These are phyloP conservation scores for Spisula solida DNA, from an alignment of 2,888 invertebrate genomes.

Conservation along the genomic window DNA sequence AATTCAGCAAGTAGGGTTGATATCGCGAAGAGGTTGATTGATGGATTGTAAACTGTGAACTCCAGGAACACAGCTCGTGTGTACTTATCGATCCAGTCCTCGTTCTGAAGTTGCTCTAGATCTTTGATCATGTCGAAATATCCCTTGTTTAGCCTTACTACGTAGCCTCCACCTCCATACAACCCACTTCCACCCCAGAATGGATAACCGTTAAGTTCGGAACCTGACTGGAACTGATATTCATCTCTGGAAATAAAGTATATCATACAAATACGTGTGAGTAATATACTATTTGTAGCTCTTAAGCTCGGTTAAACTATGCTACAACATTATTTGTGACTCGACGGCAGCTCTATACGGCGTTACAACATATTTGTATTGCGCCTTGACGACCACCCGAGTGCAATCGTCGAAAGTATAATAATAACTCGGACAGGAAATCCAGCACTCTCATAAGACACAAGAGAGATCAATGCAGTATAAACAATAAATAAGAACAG, in stretches of 20 bases:
- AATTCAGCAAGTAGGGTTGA: slow-evolving; percentile 86
- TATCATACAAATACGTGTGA: neutral
- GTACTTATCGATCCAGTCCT: slow-evolving; percentile 88
- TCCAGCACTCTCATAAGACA: too few species aligned
- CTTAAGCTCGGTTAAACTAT: too few species aligned
- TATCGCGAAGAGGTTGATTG: slow-evolving; percentile 86
- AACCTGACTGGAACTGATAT: slow-evolving; percentile 85
- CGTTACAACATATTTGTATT: too few species aligned
- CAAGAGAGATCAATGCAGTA: too few species aligned
- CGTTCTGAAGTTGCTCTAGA: slow-evolving; percentile 85
- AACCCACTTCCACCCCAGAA: slow-evolving; percentile 87
- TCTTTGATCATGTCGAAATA: slow-evolving; percentile 80
- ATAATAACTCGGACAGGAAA: too few species aligned
- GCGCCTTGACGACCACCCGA: too few species aligned
- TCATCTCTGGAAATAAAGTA: slow-evolving; percentile 69
- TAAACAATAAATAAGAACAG: too few species aligned
- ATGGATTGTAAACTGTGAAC: slow-evolving; percentile 89
- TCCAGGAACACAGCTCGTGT: slow-evolving; percentile 89
- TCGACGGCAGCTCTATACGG: too few species aligned
- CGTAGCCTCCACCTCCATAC: slow-evolving; percentile 89
- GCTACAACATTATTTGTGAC: too few species aligned
- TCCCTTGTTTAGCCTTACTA: slow-evolving; percentile 85
- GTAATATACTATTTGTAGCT: too few species aligned
- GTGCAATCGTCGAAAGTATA: too few species aligned
- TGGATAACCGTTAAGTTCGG: slow-evolving; percentile 87